Base-by-base conservation (phyloP, 1,140 invertebrate genomes). In the Danaus melanippus region DNA sequence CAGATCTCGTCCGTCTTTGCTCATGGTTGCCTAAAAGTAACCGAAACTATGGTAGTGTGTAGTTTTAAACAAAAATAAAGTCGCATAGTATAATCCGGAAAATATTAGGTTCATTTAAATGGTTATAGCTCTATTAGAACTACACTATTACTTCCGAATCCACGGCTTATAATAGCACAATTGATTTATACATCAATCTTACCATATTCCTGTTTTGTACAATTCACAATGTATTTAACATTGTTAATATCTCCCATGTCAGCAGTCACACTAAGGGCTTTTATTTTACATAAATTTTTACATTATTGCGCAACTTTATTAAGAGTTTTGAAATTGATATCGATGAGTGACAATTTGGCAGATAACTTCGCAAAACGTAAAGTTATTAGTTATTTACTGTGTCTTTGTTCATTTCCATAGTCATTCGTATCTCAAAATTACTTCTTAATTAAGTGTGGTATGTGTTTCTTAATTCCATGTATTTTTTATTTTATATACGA, bases 341-440 rank as follows among this genome's bases (percentile, higher is more conserved):
- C 71, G 10, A 68, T 44, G 44, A 78, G 21, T 9, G 56, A 62
- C 15, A 75, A 12, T 60, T 51, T 71, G 46, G 69, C 69, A 6
- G 65, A 64, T 39, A 58, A 42, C 63, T 66, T 69, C 10, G 69
- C 58, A 43, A 78, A 71, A 39, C 57, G 51, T n/a, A 67, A 12
- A 12, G 70, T n/a, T n/a, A n/a, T n/a, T n/a, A n/a, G n/a, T n/a
- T n/a, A n/a, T n/a, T n/a, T n/a, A n/a, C n/a, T n/a, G n/a, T n/a
- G n/a, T n/a, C n/a, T n/a, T n/a, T n/a, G n/a, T n/a, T n/a, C n/a
- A n/a, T n/a, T n/a, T n/a, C n/a, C n/a, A n/a, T n/a, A n/a, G n/a
- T n/a, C n/a, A n/a, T n/a, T n/a, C n/a, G n/a, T n/a, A n/a, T n/a
- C n/a, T n/a, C n/a, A n/a, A n/a, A n/a, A n/a, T n/a, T n/a, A n/a